Conservation (phyloP, 2,888 invertebrate species). For the Platycheirus albimanus region DNA sequence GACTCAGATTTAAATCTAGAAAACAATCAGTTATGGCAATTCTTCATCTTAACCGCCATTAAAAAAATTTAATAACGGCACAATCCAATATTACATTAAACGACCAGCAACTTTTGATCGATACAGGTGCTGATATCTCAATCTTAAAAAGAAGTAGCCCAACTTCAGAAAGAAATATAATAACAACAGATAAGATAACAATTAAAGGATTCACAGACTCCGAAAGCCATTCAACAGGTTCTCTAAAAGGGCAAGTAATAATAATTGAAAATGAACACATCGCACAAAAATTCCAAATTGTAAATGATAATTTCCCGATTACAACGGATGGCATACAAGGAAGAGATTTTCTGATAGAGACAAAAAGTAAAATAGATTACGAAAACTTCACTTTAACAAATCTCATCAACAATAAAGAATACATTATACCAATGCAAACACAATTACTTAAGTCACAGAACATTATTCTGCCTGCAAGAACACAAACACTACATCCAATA, state of each 20-base stretch:
- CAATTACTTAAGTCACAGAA: not conserved
- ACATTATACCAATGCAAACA: not conserved
- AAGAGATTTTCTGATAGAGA: slow-evolving; percentile 10
- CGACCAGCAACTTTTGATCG: not conserved
- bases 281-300: not conserved
- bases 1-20: not conserved
- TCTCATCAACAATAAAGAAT: not conserved
- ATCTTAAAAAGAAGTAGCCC: not conserved
- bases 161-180: not conserved
- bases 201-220: slow-evolving; percentile 6
- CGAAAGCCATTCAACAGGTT: not conserved
- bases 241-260: not conserved
- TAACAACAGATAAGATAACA: not conserved
- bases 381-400: slow-evolving; percentile 24
- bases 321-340: slow-evolving; percentile 38
- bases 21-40: not conserved
- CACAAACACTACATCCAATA: slow-evolving; percentile 9
- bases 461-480: slow-evolving; percentile 37
- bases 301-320: slow-evolving; percentile 24
- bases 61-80: not conserved
- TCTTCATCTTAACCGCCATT: not conserved
- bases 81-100: not conserved
- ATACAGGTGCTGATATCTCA: slow-evolving; percentile 19
- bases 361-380: slow-evolving; percentile 24
- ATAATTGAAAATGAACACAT: not conserved